Conservation (phyloP, 1,140 invertebrate genomes). For the Chrysoperla carnea region DNA sequence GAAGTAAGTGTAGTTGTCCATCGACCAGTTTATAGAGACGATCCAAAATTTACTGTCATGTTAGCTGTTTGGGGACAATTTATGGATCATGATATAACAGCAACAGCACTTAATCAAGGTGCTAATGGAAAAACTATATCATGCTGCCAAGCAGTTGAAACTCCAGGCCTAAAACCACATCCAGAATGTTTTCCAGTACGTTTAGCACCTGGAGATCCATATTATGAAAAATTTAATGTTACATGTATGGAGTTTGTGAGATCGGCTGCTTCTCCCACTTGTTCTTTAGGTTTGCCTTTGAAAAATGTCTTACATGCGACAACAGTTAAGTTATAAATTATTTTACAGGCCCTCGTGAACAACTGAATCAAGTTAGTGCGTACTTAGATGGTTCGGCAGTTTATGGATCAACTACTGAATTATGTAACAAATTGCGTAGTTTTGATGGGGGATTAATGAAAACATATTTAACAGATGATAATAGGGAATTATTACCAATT, state of each 20-base stretch:
- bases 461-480: constrained; percentile 42
- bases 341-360: constrained; percentile 54
- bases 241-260: constrained; percentile 72
- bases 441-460: constrained; percentile 36
- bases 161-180: constrained; percentile 26
- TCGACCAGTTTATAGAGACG: constrained; percentile 45
- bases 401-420: constrained; percentile 46
- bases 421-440: constrained; percentile 32
- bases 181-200: constrained; percentile 69
- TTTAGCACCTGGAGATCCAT: constrained; percentile 45
- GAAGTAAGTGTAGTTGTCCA: constrained; percentile 55
- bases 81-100: constrained; percentile 85
- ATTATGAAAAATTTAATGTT: constrained; percentile 39
- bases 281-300: constrained; percentile 40
- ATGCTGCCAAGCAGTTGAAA: constrained; percentile 28
- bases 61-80: constrained; percentile 88
- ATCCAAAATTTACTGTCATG: constrained; percentile 62
- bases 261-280: constrained; percentile 72
- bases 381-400: constrained; percentile 83
- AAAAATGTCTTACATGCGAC: neutral
- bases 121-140: constrained; percentile 42
- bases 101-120: constrained; percentile 56
- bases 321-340: constrained; percentile 14
- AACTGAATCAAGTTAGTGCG: constrained; percentile 77
- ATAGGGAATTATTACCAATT: constrained; percentile 44